phyloP scores from a whole-genome alignment of 2,797 vertebrate species.

The Etheostoma nigrum region DNA sequence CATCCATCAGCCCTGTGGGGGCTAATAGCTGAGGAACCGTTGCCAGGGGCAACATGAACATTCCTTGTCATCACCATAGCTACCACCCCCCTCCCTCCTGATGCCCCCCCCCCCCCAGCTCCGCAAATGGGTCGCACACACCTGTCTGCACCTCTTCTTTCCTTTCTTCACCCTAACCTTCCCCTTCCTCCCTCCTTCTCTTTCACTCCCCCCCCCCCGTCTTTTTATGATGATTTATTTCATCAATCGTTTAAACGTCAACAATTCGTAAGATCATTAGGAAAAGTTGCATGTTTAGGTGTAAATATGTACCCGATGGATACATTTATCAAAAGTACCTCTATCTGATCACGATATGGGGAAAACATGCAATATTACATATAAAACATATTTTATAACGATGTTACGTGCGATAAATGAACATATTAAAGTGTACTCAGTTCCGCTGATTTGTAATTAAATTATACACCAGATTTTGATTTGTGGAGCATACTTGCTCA shows the following conservation, averaged over 20 bases:
- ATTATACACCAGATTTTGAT: no score
- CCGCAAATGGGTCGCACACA: slow-evolving; percentile 70
- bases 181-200: not conserved
- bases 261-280: no score
- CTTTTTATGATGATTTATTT: slow-evolving; percentile 3
- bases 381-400: no score
- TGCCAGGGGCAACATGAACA: slow-evolving; percentile 70
- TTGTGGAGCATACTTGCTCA: no score
- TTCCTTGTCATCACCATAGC: slow-evolving; percentile 76
- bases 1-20: slow-evolving; percentile 59
- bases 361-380: no score
- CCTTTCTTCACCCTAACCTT: slow-evolving; percentile 30
- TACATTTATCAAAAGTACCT: not conserved
- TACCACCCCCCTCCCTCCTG: slow-evolving; percentile 38
- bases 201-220: not conserved
- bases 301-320: not conserved
- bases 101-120: slow-evolving; percentile 46
- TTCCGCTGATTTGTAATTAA: no score
- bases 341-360: not conserved
- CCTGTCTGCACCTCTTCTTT: slow-evolving; percentile 75
- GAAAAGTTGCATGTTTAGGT: not conserved
- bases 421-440: no score
- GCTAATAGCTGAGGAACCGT: slow-evolving; percentile 70
- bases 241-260: not conserved
- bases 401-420: no score